Base-by-base conservation (phyloP, 2,888 invertebrate species). In the Acronicta psi region DNA sequence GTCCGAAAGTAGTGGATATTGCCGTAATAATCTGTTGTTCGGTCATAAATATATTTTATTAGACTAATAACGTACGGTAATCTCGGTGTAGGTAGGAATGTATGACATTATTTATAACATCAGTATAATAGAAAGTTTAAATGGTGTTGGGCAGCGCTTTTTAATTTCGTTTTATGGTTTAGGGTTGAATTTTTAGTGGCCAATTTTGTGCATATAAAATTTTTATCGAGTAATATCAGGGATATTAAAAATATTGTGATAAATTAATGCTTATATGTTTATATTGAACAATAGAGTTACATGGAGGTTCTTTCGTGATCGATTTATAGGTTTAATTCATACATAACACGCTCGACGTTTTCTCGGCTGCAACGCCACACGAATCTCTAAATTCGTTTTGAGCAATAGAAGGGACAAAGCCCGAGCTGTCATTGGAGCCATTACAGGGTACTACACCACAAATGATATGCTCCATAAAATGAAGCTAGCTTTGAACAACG, bases 41-140 rank as follows among this genome's bases (percentile, higher is more conserved):
- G 61, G 49, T 38, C 60, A 62, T 77, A 81, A 80, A 80, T 79
- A 77, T 71, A 73, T 79, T 75, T 81, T 79, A 81, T 80, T 73
- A 65, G 44, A 63, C 51, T 59, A 72, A 75, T 76, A 75, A 69
- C 53, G 53, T 18, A 18, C 29, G 58, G 66, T 64, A 60, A 73
- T 68, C 54, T 60, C 45, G 44, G 51, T 65, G 50, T 38, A 41
- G 17, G 36, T 59, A n/a, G n/a, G 45, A 58, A 73, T 53, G 46
- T 57, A 55, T 45, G 38, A 59, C 60, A 72, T 64, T 69, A 76
- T 76, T 75, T 67, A 72, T 65, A 55, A 52, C 53, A 25, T 10
- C 25, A 18, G 18, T 17, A 59, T 67, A 59, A 75, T 53, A 50
- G 53, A 51, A 74, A 55, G 59, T 69, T 76, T 69, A 54, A 60